phyloP scores from a whole-genome alignment of 1,140 invertebrate species.

The Pararge aegeria region DNA sequence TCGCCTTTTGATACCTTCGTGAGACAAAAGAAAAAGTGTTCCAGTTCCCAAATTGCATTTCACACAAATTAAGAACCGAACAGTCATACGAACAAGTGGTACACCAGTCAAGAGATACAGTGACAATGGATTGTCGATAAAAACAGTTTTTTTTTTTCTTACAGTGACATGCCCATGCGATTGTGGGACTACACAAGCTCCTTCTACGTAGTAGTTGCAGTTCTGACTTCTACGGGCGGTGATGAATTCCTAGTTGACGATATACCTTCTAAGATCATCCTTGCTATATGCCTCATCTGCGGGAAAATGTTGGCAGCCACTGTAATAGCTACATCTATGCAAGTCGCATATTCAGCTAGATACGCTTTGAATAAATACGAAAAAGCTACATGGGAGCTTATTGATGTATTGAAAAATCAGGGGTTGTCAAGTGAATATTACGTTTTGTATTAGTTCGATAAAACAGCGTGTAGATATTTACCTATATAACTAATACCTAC shows the following conservation, averaged over 20 bases:
- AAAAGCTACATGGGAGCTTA: constrained; percentile 51
- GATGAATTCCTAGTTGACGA: constrained; percentile 59
- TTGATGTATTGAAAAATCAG: constrained; percentile 66
- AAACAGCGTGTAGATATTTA: too few species aligned
- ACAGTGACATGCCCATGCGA: constrained; percentile 46
- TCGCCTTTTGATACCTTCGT: too few species aligned
- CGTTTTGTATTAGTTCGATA: background rate
- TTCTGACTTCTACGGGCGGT: constrained; percentile 55
- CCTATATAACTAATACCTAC: too few species aligned
- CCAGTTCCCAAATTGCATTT: too few species aligned
- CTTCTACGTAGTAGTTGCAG: constrained; percentile 54
- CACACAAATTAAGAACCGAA: too few species aligned
- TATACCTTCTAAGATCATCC: constrained; percentile 49
- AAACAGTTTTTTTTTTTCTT: too few species aligned
- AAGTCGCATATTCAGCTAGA: constrained; percentile 59
- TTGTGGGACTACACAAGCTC: constrained; percentile 64
- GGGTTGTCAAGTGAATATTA: constrained; percentile 56
- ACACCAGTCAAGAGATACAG: too few species aligned
- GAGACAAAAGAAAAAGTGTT: too few species aligned
- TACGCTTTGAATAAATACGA: constrained; percentile 65
- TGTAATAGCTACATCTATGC: constrained; percentile 58
- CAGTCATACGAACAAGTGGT: too few species aligned
- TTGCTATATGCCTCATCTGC: constrained; percentile 48
- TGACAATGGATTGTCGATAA: too few species aligned
- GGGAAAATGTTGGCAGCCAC: constrained; percentile 61